Base-by-base conservation (phyloP, 2,888 invertebrate genomes). In the Clusia tigrina region DNA sequence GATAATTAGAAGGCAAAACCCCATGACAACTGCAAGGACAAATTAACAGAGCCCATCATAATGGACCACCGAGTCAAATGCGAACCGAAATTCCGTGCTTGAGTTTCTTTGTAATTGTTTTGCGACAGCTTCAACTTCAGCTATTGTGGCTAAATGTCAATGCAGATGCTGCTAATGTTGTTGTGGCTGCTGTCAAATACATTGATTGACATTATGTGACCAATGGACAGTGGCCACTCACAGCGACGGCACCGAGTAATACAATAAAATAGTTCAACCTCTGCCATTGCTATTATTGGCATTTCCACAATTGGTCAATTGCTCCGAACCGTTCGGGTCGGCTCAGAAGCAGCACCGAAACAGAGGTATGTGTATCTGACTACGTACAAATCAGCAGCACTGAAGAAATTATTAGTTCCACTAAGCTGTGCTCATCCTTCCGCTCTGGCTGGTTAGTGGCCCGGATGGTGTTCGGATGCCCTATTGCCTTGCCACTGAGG, bases 211-310 rank as follows among this genome's bases (percentile, higher is more conserved):
- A 22, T 48, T 48, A 22, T 15, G 48, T 6, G 18, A 18, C 9
- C n/a, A 15, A 22, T 48, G 48, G 5, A 42, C 9, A n/a, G 42
- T 15, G n/a, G 42, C n/a, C 42, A 42, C 32, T 32, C 32, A 32
- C 32, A 42, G 42, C n/a, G 42, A 32, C 32, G n/a, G 42, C 42
- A 42, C n/a, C n/a, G 42, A 42, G n/a, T n/a, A 5, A n/a, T 42
- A 17, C 42, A 5, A 42, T 15, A 42, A 42, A 42, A 42, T 42
- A 17, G 42, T 42, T 15, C 10, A 42, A n/a, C 10, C 42, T 42
- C 42, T 3, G n/a, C 2, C n/a, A 42, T 42, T n/a, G n/a, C n/a
- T n/a, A n/a, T n/a, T n/a, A n/a, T n/a, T n/a, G n/a, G n/a, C n/a
- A n/a, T n/a, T n/a, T n/a, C n/a, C n/a, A n/a, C n/a, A n/a, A n/a